Base-by-base conservation (phyloP, 64 coral and sea anemone species). In the Astreopora myriophthalma region DNA sequence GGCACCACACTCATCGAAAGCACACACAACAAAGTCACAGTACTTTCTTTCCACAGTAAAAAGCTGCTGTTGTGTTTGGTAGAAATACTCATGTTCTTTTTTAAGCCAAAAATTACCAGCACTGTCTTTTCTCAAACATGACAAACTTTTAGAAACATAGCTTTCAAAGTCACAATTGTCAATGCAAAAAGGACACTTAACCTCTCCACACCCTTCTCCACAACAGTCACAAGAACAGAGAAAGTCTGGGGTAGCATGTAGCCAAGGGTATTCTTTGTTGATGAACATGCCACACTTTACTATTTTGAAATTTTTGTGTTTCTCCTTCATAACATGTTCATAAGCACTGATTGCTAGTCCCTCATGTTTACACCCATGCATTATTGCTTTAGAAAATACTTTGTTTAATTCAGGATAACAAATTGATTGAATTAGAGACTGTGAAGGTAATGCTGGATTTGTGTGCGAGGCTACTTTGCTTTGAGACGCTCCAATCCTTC, bases 181-280 rank as follows among this genome's bases (percentile, higher is more conserved):
- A 13, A 69, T 44, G 20, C 62, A 39, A 19, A 62, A 22, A 37
- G 82, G 82, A 25, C 82, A 85, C 16, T 87, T 91, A 0, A 91
- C 67, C 9, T 91, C 89, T 33, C 77, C 89, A 27, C 89, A 91
- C 3, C 88, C 88, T 78, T 82, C 58, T 48, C 64, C 42, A 32
- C 88, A 91, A 60, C 89, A 91, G 36, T 73, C 38, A 81, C 88
- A 90, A 49, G 34, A 42, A 68, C 61, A 68, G 6, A 80, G 38
- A 62, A 81, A 80, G 62, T 90, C 75, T 39, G 88, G 88, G 11
- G 88, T 90, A 28, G 88, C 75, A 90, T 90, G 88, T n/a, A 81
- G 27, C 26, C 39, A 91, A 29, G 89, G 89, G 38, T 91, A 71
- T 24, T 61, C 24, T 46, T 84, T 55, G 30, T 84, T 84, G 26